A percentile compares a stretch with the other conserved stretches of the same genome.
Conservation (phyloP, 2,113 vertebrate species). For the Thunnus maccoyii region DNA sequence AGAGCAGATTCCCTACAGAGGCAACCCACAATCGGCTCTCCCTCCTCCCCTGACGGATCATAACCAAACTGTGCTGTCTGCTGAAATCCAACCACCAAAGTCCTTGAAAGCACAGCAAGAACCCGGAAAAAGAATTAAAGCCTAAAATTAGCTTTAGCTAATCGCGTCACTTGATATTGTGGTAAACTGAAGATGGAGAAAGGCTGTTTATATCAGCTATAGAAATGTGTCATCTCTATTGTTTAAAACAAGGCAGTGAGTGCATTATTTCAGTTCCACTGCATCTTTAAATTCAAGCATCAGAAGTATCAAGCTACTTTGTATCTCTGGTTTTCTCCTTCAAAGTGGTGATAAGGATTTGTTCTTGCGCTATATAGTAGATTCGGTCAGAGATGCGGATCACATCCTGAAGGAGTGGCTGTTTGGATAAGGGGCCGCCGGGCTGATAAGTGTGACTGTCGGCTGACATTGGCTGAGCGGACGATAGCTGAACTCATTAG, state of each 20-base stretch:
- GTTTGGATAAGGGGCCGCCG: slow-evolving; percentile 57
- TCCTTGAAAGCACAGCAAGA: slow-evolving; percentile 53
- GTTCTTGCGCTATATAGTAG: slow-evolving; percentile 38
- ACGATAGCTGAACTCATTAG: slow-evolving; percentile 77
- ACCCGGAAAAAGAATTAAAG: slow-evolving; percentile 40
- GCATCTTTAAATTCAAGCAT: not conserved
- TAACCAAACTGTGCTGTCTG: slow-evolving; percentile 58
- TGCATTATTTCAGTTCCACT: not conserved
- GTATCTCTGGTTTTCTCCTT: slow-evolving; percentile 55
- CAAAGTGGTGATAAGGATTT: slow-evolving; percentile 50
- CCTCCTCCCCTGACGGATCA: slow-evolving; percentile 64
- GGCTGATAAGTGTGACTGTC: slow-evolving; percentile 72
- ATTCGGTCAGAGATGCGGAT: slow-evolving; percentile 66
- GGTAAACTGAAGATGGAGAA: slow-evolving; percentile 23
- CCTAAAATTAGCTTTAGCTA: slow-evolving; percentile 46
- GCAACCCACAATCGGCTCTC: slow-evolving; percentile 63
- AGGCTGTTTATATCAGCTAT: not conserved
- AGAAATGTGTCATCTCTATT: not conserved
- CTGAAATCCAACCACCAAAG: slow-evolving; percentile 56
- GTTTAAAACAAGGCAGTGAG: slow-evolving; percentile 8
- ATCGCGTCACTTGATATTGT: slow-evolving; percentile 13
- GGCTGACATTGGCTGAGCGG: slow-evolving; percentile 65
- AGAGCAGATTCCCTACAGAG: slow-evolving; percentile 68
- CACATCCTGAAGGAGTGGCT: slow-evolving; percentile 65
- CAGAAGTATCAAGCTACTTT: slow-evolving; percentile 13